These are phyloP conservation scores for Condylostylus longicornis DNA, from an alignment of 1,140 invertebrate species.

Conservation along the genomic window DNA sequence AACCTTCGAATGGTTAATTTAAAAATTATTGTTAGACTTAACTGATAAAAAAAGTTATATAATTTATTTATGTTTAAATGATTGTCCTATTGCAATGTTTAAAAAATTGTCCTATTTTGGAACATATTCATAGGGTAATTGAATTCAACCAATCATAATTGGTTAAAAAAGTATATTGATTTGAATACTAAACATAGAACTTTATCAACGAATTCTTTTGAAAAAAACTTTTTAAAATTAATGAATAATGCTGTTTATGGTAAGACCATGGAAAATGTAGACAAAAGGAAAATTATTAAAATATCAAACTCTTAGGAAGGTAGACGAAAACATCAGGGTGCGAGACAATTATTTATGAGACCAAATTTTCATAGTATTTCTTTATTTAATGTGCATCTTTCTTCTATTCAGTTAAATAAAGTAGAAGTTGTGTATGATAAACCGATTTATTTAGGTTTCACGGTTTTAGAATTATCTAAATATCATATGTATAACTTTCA, in stretches of 20 bases:
- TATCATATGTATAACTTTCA: constrained; percentile 24
- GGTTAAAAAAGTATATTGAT: constrained; percentile 35
- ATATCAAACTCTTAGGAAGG: constrained; percentile 25
- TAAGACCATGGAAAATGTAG: constrained; percentile 36
- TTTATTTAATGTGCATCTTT: constrained; percentile 27
- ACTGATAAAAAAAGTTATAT: constrained; percentile 32
- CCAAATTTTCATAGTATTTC: constrained; percentile 27
- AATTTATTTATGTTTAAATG: constrained; percentile 38
- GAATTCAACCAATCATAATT: constrained; percentile 37
- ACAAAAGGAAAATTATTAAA: constrained; percentile 31
- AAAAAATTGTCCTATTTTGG: constrained; percentile 31
- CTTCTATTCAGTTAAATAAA: constrained; percentile 27
- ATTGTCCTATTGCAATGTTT: constrained; percentile 35
- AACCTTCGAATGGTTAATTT: constrained; percentile 9
- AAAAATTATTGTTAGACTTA: constrained; percentile 28
- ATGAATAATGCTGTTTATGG: constrained; percentile 36
- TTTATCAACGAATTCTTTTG: constrained; percentile 31
- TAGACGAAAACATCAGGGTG: constrained; percentile 17
- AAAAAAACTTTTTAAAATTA: constrained; percentile 38
- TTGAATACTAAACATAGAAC: constrained; percentile 30
- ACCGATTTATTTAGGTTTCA: constrained; percentile 31
- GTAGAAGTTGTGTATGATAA: constrained; percentile 26
- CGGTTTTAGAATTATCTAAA: constrained; percentile 31
- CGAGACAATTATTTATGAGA: constrained; percentile 23
- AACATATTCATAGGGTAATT: constrained; percentile 35